A percentile compares a stretch with the other conserved stretches of the same genome.
phyloP scores from a whole-genome alignment of 2,113 vertebrate species.

The Amblyornis subalaris region DNA sequence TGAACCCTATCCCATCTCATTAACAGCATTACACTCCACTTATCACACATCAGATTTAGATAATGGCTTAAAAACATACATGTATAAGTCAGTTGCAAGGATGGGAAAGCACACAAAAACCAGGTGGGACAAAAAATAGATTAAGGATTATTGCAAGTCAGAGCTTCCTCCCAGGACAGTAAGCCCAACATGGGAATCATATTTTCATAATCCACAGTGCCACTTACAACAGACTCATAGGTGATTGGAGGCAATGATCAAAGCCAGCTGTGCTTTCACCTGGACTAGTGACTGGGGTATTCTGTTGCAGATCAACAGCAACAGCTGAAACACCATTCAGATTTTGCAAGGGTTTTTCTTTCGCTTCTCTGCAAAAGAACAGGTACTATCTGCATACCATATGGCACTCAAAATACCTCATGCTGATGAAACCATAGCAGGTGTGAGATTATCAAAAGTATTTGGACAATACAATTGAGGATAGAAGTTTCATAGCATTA shows the following conservation, averaged over 20 bases:
- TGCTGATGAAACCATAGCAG: not conserved
- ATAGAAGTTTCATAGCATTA: not conserved
- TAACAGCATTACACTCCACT: not conserved
- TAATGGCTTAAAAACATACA: not conserved
- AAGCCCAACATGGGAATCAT: not conserved
- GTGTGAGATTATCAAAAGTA: not conserved
- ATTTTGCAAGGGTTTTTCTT: not conserved
- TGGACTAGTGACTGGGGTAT: not conserved
- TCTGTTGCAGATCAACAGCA: not conserved
- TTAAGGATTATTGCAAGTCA: not conserved
- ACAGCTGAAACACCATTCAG: not conserved
- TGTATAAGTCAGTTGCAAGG: not conserved
- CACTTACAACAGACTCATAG: not conserved
- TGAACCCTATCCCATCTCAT: not conserved
- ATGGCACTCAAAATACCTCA: not conserved
- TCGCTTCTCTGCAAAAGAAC: not conserved
- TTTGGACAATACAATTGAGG: not conserved
- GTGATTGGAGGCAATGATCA: not conserved
- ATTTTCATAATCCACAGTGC: not conserved
- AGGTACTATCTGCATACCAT: not conserved
- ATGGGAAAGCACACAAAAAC: not conserved
- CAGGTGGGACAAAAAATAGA: not conserved
- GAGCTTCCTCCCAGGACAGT: not conserved
- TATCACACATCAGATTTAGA: not conserved
- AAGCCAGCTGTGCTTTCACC: not conserved